phyloP scores from a whole-genome alignment of 1,140 invertebrate genomes.

The Drosophila melanica region DNA sequence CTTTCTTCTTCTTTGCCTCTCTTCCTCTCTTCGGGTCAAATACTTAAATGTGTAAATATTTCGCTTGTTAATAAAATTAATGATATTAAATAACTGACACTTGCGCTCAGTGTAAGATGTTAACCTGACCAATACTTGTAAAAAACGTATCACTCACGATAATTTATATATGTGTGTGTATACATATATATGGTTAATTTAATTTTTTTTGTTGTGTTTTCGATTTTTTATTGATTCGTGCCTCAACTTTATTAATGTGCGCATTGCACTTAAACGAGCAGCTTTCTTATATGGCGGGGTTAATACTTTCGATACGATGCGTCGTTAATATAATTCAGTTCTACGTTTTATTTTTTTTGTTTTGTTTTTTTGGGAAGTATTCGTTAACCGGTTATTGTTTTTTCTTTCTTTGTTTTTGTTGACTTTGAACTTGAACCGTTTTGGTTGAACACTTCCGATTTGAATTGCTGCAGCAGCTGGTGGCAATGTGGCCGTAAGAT shows the following conservation, averaged over 20 bases:
- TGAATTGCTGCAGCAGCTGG: slow-evolving; percentile 31
- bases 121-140: slow-evolving; percentile 26
- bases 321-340: slow-evolving; percentile 1
- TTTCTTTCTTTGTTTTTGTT: background rate
- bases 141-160: slow-evolving; percentile 27
- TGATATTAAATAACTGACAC: slow-evolving; percentile 28
- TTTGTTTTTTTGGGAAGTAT: slow-evolving; percentile 8
- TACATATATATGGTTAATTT: too few relatives aligned
- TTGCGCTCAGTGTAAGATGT: slow-evolving; percentile 22
- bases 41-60: slow-evolving; percentile 24
- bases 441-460: slow-evolving; percentile 40
- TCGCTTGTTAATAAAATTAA: slow-evolving; percentile 40
- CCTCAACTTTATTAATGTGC: slow-evolving; percentile 43
- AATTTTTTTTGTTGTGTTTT: slow-evolving; percentile 5
- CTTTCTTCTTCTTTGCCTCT: background rate
- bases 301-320: slow-evolving; percentile 36
- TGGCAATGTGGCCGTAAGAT: slow-evolving; percentile 66
- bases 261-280: slow-evolving; percentile 46
- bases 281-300: slow-evolving; percentile 41
- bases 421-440: slow-evolving; percentile 32
- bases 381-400: slow-evolving; percentile 20
- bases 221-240: slow-evolving; percentile 41
- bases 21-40: slow-evolving; percentile 10
- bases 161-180: background rate
- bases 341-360: slow-evolving; percentile 6